phyloP scores from a whole-genome alignment of 2,888 invertebrate species.

The Clepsis dumicolana region DNA sequence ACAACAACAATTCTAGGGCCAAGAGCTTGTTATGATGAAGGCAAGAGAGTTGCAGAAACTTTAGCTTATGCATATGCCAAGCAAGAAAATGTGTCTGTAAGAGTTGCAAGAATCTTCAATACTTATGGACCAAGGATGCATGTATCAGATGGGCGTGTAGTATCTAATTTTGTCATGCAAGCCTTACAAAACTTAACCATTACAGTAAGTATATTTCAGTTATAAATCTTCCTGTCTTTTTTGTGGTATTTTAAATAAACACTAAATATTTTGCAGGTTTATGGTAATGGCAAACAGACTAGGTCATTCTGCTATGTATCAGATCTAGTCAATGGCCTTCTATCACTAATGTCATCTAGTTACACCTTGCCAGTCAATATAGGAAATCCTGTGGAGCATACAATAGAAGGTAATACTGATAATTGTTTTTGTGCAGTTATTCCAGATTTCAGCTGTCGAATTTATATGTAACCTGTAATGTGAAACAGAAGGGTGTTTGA shows the following conservation, averaged over 20 bases:
- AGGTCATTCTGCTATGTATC: constrained; percentile 99
- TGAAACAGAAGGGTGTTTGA: no score
- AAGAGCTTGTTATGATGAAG: constrained; percentile 99
- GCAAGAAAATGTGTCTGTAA: constrained; percentile 97
- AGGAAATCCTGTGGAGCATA: constrained; percentile 99
- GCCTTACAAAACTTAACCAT: constrained; percentile 97
- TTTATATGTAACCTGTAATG: neutral
- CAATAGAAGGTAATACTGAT: constrained; percentile 90
- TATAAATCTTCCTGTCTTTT: neutral
- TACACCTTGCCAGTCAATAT: constrained; percentile 97
- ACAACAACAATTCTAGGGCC: constrained; percentile 89
- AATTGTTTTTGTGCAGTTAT: constrained; percentile 14
- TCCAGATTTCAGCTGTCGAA: neutral
- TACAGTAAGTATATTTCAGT: constrained; percentile 88
- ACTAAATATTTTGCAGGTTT: constrained; percentile 84
- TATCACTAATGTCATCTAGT: constrained; percentile 97
- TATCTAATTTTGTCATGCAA: constrained; percentile 99
- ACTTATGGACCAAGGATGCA: constrained; percentile 99
- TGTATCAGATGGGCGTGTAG: constrained; percentile 99
- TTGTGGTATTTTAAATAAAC: neutral
- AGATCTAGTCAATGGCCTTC: constrained; percentile 97
- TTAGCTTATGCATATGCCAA: constrained; percentile 98
- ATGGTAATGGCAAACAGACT: constrained; percentile 95
- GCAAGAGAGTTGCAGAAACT: constrained; percentile 99
- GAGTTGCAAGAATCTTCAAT: constrained; percentile 99